A percentile compares a stretch with the other conserved stretches of the same genome.
phyloP scores from a whole-genome alignment of 2,113 vertebrate genomes.

The Burhinus bistriatus region DNA sequence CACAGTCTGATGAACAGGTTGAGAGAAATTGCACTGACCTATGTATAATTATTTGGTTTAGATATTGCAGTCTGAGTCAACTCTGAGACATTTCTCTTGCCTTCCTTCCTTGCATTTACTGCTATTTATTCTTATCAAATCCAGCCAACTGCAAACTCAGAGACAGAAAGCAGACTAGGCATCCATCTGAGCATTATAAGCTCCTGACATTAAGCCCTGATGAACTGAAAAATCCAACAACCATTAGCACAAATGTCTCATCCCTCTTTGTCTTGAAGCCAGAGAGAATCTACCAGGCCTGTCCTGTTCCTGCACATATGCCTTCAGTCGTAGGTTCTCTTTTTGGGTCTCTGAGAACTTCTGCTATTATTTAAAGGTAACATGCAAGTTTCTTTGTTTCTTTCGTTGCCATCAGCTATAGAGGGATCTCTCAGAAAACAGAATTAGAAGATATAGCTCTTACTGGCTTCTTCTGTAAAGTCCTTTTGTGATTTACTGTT shows the following conservation, averaged over 20 bases:
- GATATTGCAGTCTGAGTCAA: not conserved
- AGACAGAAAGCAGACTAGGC: not conserved
- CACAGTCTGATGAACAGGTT: not conserved
- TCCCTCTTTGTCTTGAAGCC: not conserved
- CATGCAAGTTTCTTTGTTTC: not conserved
- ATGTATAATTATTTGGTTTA: constrained; percentile 21
- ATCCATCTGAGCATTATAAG: not conserved
- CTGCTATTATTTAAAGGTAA: not conserved
- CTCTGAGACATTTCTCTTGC: not conserved
- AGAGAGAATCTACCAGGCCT: not conserved
- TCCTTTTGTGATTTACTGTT: not conserved
- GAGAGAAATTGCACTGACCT: not conserved
- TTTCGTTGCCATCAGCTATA: not conserved
- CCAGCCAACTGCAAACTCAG: not conserved
- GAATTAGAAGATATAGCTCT: not conserved
- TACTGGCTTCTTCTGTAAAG: not conserved
- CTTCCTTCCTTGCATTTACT: not conserved
- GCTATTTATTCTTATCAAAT: not conserved
- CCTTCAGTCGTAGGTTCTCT: not conserved
- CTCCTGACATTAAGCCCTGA: not conserved
- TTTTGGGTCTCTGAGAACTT: not conserved
- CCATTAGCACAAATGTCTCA: not conserved
- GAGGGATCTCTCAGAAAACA: not conserved
- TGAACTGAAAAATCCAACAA: not conserved
- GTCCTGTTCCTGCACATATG: not conserved